Evolutionary conservation across 53 echinoderm and acorn worm genomes (phyloP).

Genomic region (Astropecten irregularis): DNA sequence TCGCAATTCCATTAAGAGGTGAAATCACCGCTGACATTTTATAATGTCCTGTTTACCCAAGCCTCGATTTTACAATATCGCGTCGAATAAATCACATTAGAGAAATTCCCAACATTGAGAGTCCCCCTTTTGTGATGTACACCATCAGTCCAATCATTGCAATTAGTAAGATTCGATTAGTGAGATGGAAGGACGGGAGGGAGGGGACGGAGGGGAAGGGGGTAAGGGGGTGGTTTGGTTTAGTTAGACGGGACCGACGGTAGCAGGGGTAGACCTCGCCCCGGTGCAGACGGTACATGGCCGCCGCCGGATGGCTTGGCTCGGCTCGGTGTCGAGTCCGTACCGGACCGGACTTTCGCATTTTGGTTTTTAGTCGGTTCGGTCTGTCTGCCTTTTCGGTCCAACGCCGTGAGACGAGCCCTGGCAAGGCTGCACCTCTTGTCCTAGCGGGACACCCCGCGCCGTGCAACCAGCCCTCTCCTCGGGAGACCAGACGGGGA

Average conservation of each 20-base stretch:
- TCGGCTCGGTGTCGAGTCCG: no score
- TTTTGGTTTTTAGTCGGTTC: no score
- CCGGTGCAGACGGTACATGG: no score
- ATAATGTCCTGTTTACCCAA: slow-evolving; percentile 49
- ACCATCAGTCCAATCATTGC: slow-evolving; percentile 25
- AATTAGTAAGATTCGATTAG: slow-evolving; percentile 48
- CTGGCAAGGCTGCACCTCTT: background rate
- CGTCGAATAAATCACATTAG: slow-evolving; percentile 50
- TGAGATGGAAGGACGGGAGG: no score
- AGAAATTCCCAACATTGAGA: slow-evolving; percentile 15
- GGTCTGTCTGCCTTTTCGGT: no score
- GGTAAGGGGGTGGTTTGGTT: no score
- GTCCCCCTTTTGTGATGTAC: slow-evolving; percentile 38
- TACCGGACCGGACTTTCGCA: no score
- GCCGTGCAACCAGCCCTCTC: no score
- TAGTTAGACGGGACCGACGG: no score
- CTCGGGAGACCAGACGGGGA: no score
- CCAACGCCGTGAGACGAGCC: background rate
- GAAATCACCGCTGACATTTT: slow-evolving; percentile 42
- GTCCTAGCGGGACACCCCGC: background rate
- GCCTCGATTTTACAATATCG: slow-evolving; percentile 53
- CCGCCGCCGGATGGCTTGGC: background rate
- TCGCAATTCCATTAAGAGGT: slow-evolving; percentile 42
- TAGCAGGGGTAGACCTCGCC: slow-evolving; percentile 6
- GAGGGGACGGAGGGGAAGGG: no score